A percentile compares a stretch with the other conserved stretches of the same genome.
Conservation (phyloP, 2,797 vertebrate genomes). For the Notoglanidium macrostoma region DNA sequence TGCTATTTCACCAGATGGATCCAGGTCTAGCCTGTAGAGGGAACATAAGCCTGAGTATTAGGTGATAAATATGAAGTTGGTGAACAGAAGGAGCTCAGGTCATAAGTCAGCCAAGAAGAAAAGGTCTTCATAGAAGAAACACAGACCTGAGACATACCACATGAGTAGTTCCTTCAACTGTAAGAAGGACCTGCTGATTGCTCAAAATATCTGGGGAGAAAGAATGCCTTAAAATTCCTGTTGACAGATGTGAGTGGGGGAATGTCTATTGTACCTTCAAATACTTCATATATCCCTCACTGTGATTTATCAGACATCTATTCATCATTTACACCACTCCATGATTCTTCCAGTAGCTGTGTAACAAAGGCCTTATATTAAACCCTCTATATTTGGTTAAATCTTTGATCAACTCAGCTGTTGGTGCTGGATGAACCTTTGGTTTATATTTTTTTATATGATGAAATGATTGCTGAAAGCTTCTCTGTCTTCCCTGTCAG, state of each 20-base stretch:
- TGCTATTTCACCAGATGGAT: neutral
- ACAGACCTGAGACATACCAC: slow-evolving; percentile 16
- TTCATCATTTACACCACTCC: slow-evolving; percentile 4
- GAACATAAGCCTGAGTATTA: slow-evolving; percentile 66
- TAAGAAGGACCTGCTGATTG: slow-evolving; percentile 28
- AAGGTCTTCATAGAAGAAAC: slow-evolving; percentile 18
- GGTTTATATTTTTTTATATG: neutral
- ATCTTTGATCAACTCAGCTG: slow-evolving; percentile 6
- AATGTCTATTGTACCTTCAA: slow-evolving; percentile 20
- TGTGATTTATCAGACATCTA: slow-evolving; percentile 13
- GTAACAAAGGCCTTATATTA: neutral
- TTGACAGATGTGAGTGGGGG: slow-evolving; percentile 13
- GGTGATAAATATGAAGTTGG: slow-evolving; percentile 50
- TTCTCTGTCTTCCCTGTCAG: neutral
- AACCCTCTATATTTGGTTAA: neutral
- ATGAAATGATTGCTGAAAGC: slow-evolving; percentile 19
- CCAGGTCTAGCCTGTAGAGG: slow-evolving; percentile 58
- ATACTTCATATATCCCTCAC: slow-evolving; percentile 4
- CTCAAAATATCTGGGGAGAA: neutral
- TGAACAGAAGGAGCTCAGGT: slow-evolving; percentile 23
- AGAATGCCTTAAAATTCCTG: neutral
- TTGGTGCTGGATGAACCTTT: slow-evolving; percentile 13
- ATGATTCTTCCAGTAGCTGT: neutral
- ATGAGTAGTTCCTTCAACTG: neutral
- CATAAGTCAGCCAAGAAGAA: slow-evolving; percentile 22